phyloP scores from a whole-genome alignment of 1,140 invertebrate species.

The Thaumatotibia leucotreta region DNA sequence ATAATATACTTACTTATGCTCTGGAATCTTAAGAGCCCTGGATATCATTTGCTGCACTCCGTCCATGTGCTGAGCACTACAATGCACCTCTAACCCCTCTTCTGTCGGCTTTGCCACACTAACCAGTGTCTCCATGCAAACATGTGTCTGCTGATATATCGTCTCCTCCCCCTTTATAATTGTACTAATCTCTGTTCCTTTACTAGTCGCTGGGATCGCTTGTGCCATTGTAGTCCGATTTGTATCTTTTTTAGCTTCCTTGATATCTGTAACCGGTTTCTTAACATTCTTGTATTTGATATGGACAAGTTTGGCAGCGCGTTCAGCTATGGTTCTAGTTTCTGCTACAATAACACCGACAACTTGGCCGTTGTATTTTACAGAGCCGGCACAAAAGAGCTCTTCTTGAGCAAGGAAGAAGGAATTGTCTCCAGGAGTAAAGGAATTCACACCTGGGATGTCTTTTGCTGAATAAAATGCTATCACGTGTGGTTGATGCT shows the following conservation, averaged over 20 bases:
- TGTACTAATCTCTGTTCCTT: constrained; percentile 53
- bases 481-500: constrained; percentile 82
- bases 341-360: constrained; percentile 84
- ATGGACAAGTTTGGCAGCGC: constrained; percentile 81
- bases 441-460: constrained; percentile 84
- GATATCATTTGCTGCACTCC: constrained; percentile 76
- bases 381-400: constrained; percentile 66
- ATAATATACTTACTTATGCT: constrained; percentile 56
- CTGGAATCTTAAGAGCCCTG: constrained; percentile 69
- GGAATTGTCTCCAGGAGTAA: constrained; percentile 33
- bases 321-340: constrained; percentile 77
- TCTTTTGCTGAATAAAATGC: constrained; percentile 84
- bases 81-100: constrained; percentile 80
- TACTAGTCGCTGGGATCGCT: constrained; percentile 23
- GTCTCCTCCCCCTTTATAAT: constrained; percentile 50
- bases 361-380: constrained; percentile 83
- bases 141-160: constrained; percentile 53
- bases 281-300: constrained; percentile 77
- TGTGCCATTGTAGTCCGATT: constrained; percentile 22
- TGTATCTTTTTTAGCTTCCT: constrained; percentile 37
- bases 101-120: constrained; percentile 80
- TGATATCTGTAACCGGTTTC: constrained; percentile 40
- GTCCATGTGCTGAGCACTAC: constrained; percentile 81
- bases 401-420: constrained; percentile 57
- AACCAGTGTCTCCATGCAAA: constrained; percentile 76